Evolutionary conservation across 2,888 invertebrate species (phyloP).

Genomic region (Galerucella pusilla): DNA sequence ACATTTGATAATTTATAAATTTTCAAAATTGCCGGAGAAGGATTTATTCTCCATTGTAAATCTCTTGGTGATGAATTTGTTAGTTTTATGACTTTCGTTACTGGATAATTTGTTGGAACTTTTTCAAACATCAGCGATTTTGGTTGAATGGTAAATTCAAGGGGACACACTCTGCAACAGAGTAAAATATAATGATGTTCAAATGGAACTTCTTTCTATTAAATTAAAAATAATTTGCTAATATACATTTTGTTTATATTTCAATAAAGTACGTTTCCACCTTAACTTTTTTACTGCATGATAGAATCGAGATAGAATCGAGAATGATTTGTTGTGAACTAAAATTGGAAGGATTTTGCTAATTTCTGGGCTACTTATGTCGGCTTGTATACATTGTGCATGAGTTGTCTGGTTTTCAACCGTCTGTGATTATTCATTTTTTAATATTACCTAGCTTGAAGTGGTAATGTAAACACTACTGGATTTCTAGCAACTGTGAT

Average conservation of each 20-base stretch:
- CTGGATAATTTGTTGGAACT: conserved; percentile 42
- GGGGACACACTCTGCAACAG: not conserved
- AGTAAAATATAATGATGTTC: not conserved
- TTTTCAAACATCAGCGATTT: conserved; percentile 66
- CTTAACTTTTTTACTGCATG: too few relatives aligned
- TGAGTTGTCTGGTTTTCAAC: too few relatives aligned
- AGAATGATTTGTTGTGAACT: too few relatives aligned
- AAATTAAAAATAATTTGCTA: too few relatives aligned
- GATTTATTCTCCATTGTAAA: conserved; percentile 68
- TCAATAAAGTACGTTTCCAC: too few relatives aligned
- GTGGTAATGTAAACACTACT: conserved; percentile 11
- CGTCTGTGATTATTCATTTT: too few relatives aligned
- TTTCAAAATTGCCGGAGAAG: conserved; percentile 61
- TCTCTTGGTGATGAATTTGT: conserved; percentile 70
- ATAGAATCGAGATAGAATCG: too few relatives aligned
- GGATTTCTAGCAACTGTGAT: conserved; percentile 69
- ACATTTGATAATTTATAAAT: conserved; percentile 66
- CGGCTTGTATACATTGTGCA: too few relatives aligned
- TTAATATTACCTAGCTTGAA: conserved; percentile 11
- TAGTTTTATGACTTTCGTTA: conserved; percentile 63
- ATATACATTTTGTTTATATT: too few relatives aligned
- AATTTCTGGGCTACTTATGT: too few relatives aligned
- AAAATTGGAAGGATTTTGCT: too few relatives aligned
- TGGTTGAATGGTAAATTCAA: conserved; percentile 49
- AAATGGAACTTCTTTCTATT: too few relatives aligned